Evolutionary conservation across 2,888 invertebrate genomes (phyloP).

Genomic region (Caenorhabditis panamensis): DNA sequence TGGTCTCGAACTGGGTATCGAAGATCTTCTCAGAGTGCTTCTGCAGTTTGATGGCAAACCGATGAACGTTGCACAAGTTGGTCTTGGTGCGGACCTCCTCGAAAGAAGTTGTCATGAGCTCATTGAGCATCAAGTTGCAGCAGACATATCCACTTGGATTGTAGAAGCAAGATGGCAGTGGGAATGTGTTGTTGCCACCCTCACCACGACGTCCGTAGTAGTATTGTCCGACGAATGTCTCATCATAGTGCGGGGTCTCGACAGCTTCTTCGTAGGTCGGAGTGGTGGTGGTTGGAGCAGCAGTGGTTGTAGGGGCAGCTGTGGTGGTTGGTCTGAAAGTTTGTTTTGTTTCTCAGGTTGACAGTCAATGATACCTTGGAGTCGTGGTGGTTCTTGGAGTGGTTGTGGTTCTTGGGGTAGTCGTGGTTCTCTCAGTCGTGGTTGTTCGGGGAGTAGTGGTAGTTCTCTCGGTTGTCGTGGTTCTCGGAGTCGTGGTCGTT

Average conservation of each 20-base stretch:
- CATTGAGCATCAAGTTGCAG: slow-evolving; percentile 72
- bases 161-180: slow-evolving; percentile 75
- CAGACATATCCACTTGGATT: slow-evolving; percentile 75
- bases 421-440: slow-evolving; percentile 1
- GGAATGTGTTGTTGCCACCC: slow-evolving; percentile 66
- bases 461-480: slow-evolving; percentile 33
- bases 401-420: slow-evolving; percentile 16
- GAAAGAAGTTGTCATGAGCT: slow-evolving; percentile 71
- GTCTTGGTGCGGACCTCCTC: slow-evolving; percentile 61
- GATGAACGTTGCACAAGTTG: slow-evolving; percentile 70
- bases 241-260: slow-evolving; percentile 57
- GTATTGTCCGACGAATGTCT: slow-evolving; percentile 64
- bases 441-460: slow-evolving; percentile 34
- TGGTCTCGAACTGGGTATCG: slow-evolving; percentile 69
- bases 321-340: slow-evolving; percentile 37
- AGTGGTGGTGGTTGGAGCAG: slow-evolving; percentile 39
- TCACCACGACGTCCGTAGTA: slow-evolving; percentile 63
- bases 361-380: background rate
- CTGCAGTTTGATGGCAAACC: slow-evolving; percentile 62
- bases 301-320: slow-evolving; percentile 39
- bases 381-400: slow-evolving; percentile 19
- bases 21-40: slow-evolving; percentile 64
- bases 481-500: slow-evolving; percentile 29
- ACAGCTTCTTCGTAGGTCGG: slow-evolving; percentile 48
- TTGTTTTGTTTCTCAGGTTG: background rate